Percentiles rank a stretch among this genome's conserved stretches.
Evolutionary conservation across 1,140 invertebrate genomes (phyloP).

Genomic region (Drosophila kanapiae): DNA sequence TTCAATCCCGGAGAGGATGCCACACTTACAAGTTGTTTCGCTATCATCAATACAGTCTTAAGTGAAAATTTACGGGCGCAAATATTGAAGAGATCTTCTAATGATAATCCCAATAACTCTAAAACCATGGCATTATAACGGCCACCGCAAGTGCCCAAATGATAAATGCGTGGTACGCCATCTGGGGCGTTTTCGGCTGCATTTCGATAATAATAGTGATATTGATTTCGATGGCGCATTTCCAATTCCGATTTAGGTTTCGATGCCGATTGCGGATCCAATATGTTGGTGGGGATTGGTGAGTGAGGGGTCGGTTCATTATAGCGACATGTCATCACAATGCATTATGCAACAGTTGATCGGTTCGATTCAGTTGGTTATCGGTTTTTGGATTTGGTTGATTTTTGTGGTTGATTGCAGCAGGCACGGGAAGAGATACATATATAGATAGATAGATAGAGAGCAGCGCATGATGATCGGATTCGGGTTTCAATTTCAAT

Average conservation of each 20-base stretch:
- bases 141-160: conserved; percentile 93
- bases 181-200: conserved; percentile 86
- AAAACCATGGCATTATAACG: conserved; percentile 93
- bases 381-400: conserved; percentile 32
- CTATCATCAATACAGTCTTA: conserved; percentile 93
- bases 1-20: conserved; percentile 26
- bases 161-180: conserved; percentile 94
- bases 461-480: conserved; percentile 51
- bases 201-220: conserved; percentile 15
- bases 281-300: conserved; percentile 30
- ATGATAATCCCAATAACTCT: conserved; percentile 92
- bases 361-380: conserved; percentile 39
- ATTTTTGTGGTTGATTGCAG: conserved; percentile 52
- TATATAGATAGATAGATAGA: conserved; percentile 45
- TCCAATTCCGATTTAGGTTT: conserved; percentile 38
- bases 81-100: conserved; percentile 93
- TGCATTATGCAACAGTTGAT: conserved; percentile 63
- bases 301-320: conserved; percentile 29
- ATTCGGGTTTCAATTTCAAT: conserved; percentile 49
- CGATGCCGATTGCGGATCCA: conserved; percentile 31
- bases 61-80: conserved; percentile 92
- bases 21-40: conserved; percentile 88
- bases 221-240: conserved; percentile 27
- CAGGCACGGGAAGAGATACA: conserved; percentile 43
- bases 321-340: conserved; percentile 63